Conservation (phyloP, 2,888 invertebrate genomes). For the Tetragonula carbonaria region DNA sequence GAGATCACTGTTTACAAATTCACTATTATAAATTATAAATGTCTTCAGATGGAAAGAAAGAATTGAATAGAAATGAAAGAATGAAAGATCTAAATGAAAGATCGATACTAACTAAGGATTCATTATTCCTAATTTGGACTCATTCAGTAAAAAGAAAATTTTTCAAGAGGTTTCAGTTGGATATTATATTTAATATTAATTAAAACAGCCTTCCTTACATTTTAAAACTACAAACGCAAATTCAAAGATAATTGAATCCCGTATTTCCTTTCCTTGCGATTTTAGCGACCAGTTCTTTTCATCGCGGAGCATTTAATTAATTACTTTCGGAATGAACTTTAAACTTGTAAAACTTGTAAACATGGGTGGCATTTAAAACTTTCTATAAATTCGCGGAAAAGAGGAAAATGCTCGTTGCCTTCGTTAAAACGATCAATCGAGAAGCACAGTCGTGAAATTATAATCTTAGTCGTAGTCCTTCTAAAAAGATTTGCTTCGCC, state of each 20-base stretch:
- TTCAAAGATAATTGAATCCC: background rate
- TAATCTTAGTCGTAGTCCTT: no score
- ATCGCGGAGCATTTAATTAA: slow-evolving; percentile 11
- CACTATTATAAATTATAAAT: background rate
- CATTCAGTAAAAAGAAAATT: background rate
- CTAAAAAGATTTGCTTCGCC: slow-evolving; percentile 41
- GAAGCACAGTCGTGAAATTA: background rate
- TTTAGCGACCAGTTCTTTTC: background rate
- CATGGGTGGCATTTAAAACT: slow-evolving; percentile 1
- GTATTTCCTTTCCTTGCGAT: background rate
- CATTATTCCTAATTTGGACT: background rate
- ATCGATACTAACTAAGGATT: background rate
- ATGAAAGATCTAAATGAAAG: no score
- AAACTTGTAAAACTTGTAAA: slow-evolving; percentile 10
- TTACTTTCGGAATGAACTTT: slow-evolving; percentile 8
- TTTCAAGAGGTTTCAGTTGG: background rate
- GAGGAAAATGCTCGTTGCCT: slow-evolving; percentile 4
- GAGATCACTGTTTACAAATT: no score
- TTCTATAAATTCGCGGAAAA: background rate
- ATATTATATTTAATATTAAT: background rate
- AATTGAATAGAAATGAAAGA: background rate
- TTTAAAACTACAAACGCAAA: background rate
- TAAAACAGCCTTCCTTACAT: background rate
- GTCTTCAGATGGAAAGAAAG: background rate
- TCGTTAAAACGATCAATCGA: background rate